phyloP scores from a whole-genome alignment of 2,113 vertebrate species.

The Larimichthys polyactis region DNA sequence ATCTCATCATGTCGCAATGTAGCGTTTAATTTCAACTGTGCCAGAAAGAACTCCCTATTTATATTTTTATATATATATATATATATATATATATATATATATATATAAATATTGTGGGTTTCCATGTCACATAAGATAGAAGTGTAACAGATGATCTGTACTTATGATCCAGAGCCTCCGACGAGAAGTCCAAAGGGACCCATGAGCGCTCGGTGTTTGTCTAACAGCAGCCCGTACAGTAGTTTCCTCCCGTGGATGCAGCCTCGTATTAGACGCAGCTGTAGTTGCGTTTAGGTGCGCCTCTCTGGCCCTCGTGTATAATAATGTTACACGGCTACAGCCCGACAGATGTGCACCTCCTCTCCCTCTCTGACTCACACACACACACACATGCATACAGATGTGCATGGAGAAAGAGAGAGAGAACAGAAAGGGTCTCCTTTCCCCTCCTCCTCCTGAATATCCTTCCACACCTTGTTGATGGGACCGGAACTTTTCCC shows the following conservation, averaged over 20 bases:
- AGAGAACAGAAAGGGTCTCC: conserved; percentile 3
- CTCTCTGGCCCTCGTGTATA: conserved; percentile 73
- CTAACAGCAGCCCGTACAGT: conserved; percentile 75
- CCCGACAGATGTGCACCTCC: conserved; percentile 83
- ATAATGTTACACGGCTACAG: conserved; percentile 79
- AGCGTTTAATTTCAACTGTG: background rate
- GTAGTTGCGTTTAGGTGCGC: conserved; percentile 78
- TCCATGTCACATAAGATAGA: background rate
- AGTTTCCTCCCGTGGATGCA: conserved; percentile 77
- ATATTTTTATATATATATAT: too few species aligned
- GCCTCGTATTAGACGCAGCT: conserved; percentile 79
- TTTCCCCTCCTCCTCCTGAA: conserved; percentile 25
- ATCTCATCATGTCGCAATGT: background rate
- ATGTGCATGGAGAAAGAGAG: conserved; percentile 49
- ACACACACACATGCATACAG: conserved; percentile 58
- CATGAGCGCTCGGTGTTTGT: conserved; percentile 28
- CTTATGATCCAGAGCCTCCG: conserved; percentile 3
- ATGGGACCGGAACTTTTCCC: conserved; percentile 81
- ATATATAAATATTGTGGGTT: too few species aligned
- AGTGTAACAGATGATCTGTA: background rate
- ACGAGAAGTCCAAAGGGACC: conserved; percentile 42
- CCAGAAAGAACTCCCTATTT: background rate
- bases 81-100: background rate
- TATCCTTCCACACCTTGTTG: conserved; percentile 80
- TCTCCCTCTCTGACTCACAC: conserved; percentile 34